A percentile compares a stretch with the other conserved stretches of the same genome.
These are phyloP conservation scores for Pseudopipra pipra DNA, from an alignment of 2,113 vertebrate species.

Conservation along the genomic window DNA sequence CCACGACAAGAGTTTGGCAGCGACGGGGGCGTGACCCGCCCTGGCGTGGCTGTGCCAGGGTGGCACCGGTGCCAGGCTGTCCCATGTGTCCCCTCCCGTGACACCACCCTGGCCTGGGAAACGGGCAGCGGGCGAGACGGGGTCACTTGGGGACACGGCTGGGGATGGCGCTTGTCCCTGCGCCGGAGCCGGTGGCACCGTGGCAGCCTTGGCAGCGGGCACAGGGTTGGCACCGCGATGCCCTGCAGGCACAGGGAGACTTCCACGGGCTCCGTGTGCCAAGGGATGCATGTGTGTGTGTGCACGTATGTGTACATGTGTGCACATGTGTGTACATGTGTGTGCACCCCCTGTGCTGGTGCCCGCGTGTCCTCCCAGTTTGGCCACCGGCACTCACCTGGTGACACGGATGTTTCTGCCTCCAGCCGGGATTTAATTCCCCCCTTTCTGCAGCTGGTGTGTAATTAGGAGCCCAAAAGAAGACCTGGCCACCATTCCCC, in stretches of 20 bases:
- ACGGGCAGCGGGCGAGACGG: accelerated
- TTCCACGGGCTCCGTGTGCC: not conserved
- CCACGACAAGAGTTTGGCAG: accelerated
- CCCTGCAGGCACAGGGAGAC: not conserved
- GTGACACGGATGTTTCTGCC: not conserved
- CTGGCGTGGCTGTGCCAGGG: not conserved
- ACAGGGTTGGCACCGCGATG: not conserved
- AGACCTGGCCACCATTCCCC: not conserved
- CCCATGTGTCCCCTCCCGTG: too few species aligned
- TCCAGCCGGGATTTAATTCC: slow-evolving; percentile 13
- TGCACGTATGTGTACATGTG: too few species aligned
- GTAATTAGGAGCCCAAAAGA: not conserved
- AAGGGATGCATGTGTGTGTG: accelerated
- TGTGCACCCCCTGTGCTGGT: not conserved
- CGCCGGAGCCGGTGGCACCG: not conserved
- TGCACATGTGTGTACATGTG: not conserved
- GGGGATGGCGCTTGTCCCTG: not conserved
- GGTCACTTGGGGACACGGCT: not conserved
- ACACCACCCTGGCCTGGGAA: not conserved
- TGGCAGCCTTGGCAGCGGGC: not conserved
- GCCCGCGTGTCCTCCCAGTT: not conserved
- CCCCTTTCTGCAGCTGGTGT: not conserved
- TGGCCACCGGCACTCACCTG: not conserved
- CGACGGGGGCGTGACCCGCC: not conserved
- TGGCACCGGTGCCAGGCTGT: not conserved